A percentile compares a stretch with the other conserved stretches of the same genome.
These are phyloP conservation scores for Procavia capensis DNA, from an alignment of 2,113 vertebrate species.

Conservation along the genomic window DNA sequence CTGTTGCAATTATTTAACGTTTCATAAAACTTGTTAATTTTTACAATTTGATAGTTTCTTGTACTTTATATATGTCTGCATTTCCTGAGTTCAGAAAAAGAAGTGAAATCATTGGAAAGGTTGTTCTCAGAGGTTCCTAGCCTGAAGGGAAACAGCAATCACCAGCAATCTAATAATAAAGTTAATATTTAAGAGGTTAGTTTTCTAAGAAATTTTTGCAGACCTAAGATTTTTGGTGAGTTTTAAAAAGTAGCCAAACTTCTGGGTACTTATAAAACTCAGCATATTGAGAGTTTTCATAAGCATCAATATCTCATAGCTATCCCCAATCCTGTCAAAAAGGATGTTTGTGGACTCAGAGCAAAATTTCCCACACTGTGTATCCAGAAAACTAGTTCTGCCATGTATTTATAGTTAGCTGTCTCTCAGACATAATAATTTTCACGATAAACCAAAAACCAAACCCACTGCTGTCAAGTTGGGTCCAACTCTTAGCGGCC, in stretches of 20 bases:
- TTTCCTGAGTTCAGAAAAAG: background rate
- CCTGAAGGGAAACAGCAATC: slow-evolving; percentile 64
- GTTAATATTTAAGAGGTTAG: slow-evolving; percentile 42
- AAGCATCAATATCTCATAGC: background rate
- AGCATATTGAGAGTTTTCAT: slow-evolving; percentile 14
- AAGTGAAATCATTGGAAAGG: slow-evolving; percentile 48
- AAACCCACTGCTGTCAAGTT: too few species aligned
- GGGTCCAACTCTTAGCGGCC: too few species aligned
- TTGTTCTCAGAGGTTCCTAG: slow-evolving; percentile 56
- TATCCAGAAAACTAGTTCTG: background rate
- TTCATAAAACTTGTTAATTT: slow-evolving; percentile 43
- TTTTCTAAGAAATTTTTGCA: slow-evolving; percentile 74
- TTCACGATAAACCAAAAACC: too few species aligned
- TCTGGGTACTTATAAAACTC: slow-evolving; percentile 3
- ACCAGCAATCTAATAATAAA: slow-evolving; percentile 68
- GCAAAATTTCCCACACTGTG: background rate
- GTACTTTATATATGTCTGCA: slow-evolving; percentile 48
- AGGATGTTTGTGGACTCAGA: background rate
- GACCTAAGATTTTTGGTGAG: slow-evolving; percentile 72
- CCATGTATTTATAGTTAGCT: background rate
- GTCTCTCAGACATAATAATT: background rate
- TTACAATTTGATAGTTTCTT: slow-evolving; percentile 45
- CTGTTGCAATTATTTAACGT: background rate
- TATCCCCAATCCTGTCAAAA: background rate
- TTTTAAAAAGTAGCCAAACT: slow-evolving; percentile 72